Percentiles rank a stretch among this genome's conserved stretches.
These are phyloP conservation scores for Acanthiza pusilla DNA, from an alignment of 2,797 vertebrate species.

Conservation along the genomic window DNA sequence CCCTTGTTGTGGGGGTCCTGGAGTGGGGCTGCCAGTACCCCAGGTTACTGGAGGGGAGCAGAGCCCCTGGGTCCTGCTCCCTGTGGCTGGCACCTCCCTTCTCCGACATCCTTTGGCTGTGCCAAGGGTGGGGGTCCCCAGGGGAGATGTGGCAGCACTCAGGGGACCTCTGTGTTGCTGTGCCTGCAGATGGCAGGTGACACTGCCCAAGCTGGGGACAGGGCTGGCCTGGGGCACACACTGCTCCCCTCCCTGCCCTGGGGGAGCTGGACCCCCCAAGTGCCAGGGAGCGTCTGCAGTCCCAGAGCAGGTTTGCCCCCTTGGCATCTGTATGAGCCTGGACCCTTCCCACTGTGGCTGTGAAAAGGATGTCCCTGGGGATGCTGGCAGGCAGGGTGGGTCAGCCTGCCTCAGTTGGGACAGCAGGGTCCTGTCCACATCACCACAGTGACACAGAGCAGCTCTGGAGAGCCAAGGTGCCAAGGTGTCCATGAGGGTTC, in stretches of 20 bases:
- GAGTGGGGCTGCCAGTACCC: not conserved
- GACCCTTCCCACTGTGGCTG: not conserved
- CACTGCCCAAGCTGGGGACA: not conserved
- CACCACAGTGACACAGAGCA: not conserved
- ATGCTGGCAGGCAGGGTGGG: not conserved
- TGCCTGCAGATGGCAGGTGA: accelerated
- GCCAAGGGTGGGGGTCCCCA: not conserved
- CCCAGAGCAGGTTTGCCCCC: not conserved
- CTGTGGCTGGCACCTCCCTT: not conserved
- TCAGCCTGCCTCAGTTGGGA: not conserved
- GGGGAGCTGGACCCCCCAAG: not conserved
- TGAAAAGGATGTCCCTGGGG: not conserved
- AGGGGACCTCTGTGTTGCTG: not conserved
- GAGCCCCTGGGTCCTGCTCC: not conserved
- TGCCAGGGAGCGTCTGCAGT: not conserved
- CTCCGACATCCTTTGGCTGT: not conserved
- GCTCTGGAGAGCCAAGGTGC: not conserved
- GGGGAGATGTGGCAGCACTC: not conserved
- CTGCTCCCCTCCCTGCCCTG: not conserved
- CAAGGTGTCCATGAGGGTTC: not conserved
- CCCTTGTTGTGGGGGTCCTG: not conserved
- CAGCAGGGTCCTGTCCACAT: not conserved
- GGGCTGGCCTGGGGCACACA: not conserved
- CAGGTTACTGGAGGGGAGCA: not conserved
- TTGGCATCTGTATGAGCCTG: not conserved